A percentile compares a stretch with the other conserved stretches of the same genome.
These are phyloP conservation scores for Hemibagrus wyckioides DNA, from an alignment of 2,113 vertebrate genomes.

Conservation along the genomic window DNA sequence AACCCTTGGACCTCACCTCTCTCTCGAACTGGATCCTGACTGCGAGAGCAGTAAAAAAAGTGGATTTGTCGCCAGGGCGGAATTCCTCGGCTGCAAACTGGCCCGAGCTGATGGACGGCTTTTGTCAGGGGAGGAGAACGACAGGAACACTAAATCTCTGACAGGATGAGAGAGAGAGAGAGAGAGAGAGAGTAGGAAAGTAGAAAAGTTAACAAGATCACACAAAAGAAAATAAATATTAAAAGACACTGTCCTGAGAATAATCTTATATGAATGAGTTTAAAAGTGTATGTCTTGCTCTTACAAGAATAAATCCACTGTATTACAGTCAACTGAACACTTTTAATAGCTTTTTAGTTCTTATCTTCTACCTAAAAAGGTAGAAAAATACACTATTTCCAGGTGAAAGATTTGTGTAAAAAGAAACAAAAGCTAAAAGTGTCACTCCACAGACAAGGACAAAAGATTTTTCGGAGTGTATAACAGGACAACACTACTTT, in stretches of 20 bases:
- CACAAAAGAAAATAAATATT: neutral
- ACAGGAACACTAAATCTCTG: slow-evolving; percentile 56
- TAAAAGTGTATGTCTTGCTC: too few species aligned
- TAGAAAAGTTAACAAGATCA: slow-evolving; percentile 19
- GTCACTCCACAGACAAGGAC: neutral
- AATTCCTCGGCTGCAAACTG: slow-evolving; percentile 35
- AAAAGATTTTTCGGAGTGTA: neutral
- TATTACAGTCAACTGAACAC: neutral
- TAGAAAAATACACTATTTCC: neutral
- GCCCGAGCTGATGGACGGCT: slow-evolving; percentile 55
- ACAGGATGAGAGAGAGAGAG: slow-evolving; percentile 44
- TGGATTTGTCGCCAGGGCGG: slow-evolving; percentile 52
- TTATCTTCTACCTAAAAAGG: neutral
- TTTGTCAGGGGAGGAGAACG: slow-evolving; percentile 54
- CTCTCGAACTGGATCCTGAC: slow-evolving; percentile 54
- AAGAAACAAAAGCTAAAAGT: neutral
- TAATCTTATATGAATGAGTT: neutral
- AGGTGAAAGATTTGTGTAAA: neutral
- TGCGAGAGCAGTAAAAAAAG: slow-evolving; percentile 43
- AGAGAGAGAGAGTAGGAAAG: slow-evolving; percentile 17
- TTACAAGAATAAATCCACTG: too few species aligned
- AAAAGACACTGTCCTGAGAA: neutral
- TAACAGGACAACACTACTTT: neutral
- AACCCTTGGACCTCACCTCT: slow-evolving; percentile 50
- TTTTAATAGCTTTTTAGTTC: neutral